Base-by-base conservation (phyloP, 2,797 vertebrate species). In the Phyllotis vaccarum region DNA sequence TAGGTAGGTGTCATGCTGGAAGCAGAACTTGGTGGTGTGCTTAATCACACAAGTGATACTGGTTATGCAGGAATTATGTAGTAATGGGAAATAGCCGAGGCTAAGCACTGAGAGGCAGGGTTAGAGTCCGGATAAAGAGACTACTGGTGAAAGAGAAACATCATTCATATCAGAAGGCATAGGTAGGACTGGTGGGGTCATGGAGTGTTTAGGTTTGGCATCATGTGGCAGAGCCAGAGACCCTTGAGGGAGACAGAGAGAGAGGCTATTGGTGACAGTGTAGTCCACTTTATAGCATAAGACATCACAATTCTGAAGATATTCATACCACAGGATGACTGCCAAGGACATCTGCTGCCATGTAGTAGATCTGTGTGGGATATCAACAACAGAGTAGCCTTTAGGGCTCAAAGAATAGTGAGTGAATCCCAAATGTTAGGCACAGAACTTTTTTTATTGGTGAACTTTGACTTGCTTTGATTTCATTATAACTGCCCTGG, bases 111-210 rank as follows among this genome's bases (percentile, higher is more conserved):
- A 62, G 56, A 1, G 16, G 2, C 37, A 43, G 27, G 24, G 37
- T 16, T 82, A 4, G 80, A 43, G 24, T 60, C 14, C 80, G 11
- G 24, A 43, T 5, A 62, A 31, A 60, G 37, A 82, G 56, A 14
- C 4, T 40, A 19, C 7, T 62, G 80, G 7, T 62, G 80, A 60
- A 43, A 62, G 14, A 29, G n/a, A 2, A 17, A 13, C 24, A 3
- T 43, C 24, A 31, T 8, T 40, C 19, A 24, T 8, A 43, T 2
- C 34, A 37, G 34, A 80, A 79, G 76, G 19, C 21, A 7, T 17
- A 60, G 1, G 0, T 17, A 60, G 1, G 0, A 81, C 1, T 60
- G 24, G 17, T 40, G 13, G 0, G 4, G 24, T 46, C 37, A 62
- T 40, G 6, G 79, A 17, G n/a, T 60, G 22, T 29, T 27, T 10